Percentiles rank a stretch among this genome's conserved stretches.
Evolutionary conservation across 2,797 vertebrate genomes (phyloP).

Genomic region (Diglossa cyanea): DNA sequence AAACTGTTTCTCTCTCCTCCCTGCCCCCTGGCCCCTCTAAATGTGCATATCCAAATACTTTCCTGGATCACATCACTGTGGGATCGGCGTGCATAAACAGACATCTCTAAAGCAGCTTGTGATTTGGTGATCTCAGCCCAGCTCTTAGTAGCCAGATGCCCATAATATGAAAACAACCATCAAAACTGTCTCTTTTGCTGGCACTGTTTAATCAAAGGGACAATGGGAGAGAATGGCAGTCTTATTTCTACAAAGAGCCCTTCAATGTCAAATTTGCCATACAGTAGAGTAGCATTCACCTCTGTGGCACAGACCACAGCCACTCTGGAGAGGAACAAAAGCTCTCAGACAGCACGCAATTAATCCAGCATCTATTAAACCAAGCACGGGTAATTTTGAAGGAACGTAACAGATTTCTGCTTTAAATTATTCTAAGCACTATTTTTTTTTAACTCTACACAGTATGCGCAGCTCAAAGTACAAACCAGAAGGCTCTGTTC

Average conservation of each 20-base stretch:
- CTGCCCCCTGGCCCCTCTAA: background rate
- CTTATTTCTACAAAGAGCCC: slow-evolving; percentile 60
- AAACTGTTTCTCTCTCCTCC: background rate
- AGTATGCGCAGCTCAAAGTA: slow-evolving; percentile 6
- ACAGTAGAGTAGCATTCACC: slow-evolving; percentile 61
- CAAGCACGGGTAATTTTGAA: slow-evolving; percentile 63
- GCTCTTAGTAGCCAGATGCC: slow-evolving; percentile 58
- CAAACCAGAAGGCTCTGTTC: slow-evolving; percentile 47
- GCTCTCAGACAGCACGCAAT: slow-evolving; percentile 63
- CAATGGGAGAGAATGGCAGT: slow-evolving; percentile 61
- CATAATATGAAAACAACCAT: slow-evolving; percentile 58
- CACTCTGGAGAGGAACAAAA: slow-evolving; percentile 59
- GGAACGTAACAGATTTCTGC: slow-evolving; percentile 56
- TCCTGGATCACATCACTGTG: slow-evolving; percentile 14
- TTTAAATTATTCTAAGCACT: slow-evolving; percentile 59
- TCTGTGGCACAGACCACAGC: slow-evolving; percentile 62
- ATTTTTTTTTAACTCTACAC: slow-evolving; percentile 30
- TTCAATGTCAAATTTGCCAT: slow-evolving; percentile 68
- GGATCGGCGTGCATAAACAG: background rate
- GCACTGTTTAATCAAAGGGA: slow-evolving; percentile 56
- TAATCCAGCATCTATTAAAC: slow-evolving; percentile 68
- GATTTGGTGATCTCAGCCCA: slow-evolving; percentile 59
- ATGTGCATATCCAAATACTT: slow-evolving; percentile 4
- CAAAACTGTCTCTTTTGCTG: slow-evolving; percentile 60
- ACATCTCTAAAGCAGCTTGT: slow-evolving; percentile 9